Conservation (phyloP, 2,113 vertebrate species). For the Alectura lathami region DNA sequence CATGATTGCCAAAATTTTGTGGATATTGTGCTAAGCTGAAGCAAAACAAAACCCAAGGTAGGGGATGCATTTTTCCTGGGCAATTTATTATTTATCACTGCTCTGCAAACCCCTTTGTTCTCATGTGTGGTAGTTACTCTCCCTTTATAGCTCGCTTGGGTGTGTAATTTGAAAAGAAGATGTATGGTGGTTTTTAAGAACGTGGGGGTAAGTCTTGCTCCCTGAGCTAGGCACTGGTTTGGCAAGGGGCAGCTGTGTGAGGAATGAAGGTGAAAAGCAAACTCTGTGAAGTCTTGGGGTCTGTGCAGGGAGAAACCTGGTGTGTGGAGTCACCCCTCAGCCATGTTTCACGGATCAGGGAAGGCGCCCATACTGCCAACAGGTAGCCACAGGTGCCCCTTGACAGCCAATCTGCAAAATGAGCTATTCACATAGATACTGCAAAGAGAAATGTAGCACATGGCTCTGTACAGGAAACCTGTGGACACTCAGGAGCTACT, state of each 20-base stretch:
- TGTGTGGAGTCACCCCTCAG: not conserved
- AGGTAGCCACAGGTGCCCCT: accelerated
- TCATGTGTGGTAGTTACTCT: conserved; percentile 24
- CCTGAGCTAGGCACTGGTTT: not conserved
- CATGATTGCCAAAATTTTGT: not conserved
- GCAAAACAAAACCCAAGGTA: conserved; percentile 17
- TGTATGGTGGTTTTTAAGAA: not conserved
- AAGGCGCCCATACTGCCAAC: not conserved
- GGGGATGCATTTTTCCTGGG: not conserved
- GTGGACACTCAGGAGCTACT: not conserved
- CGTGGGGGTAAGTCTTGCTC: not conserved
- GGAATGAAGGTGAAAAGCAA: not conserved
- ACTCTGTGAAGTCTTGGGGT: not conserved
- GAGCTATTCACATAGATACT: not conserved
- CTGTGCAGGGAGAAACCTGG: conserved; percentile 3
- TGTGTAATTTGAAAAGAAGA: not conserved
- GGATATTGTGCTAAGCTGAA: conserved; percentile 11
- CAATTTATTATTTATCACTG: conserved; percentile 30
- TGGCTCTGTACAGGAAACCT: not conserved
- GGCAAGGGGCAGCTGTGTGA: not conserved
- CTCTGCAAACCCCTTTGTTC: conserved; percentile 24
- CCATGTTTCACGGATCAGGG: not conserved
- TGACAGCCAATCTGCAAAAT: not conserved
- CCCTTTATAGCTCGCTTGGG: conserved; percentile 58
- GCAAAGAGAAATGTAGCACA: not conserved